Evolutionary conservation across 2,113 vertebrate genomes (phyloP).

Genomic region (Tragelaphus scriptus): DNA sequence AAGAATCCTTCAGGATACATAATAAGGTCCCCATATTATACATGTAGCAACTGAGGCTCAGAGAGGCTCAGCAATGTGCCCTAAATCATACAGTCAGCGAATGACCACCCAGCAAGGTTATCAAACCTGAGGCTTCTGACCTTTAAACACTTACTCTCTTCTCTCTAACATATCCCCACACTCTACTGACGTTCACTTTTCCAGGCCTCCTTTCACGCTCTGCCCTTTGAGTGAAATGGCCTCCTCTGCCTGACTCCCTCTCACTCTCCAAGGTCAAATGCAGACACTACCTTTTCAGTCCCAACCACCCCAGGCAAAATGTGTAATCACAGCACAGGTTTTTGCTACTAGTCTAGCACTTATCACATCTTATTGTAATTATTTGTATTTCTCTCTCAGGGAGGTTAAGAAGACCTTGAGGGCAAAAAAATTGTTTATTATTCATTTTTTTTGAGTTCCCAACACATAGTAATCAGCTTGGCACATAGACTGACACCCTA

Average conservation of each 20-base stretch:
- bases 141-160: not conserved
- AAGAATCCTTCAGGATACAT: not conserved
- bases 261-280: not conserved
- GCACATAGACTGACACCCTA: not conserved
- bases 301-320: not conserved
- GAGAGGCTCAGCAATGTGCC: not conserved
- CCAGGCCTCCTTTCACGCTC: not conserved
- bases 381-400: not conserved
- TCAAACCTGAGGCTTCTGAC: not conserved
- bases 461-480: not conserved
- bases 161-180: not conserved
- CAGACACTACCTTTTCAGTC: not conserved
- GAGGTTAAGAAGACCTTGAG: conserved; percentile 36
- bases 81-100: not conserved
- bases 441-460: conserved; percentile 1
- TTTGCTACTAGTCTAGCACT: not conserved
- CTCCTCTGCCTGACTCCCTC: not conserved
- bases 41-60: not conserved
- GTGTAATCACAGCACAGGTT: not conserved
- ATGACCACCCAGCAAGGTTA: not conserved
- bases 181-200: not conserved
- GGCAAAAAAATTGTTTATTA: conserved; percentile 9
- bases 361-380: not conserved
- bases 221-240: not conserved
- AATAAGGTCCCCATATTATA: not conserved